These are phyloP conservation scores for Laticauda colubrina DNA, from an alignment of 2,113 vertebrate genomes.

Conservation along the genomic window DNA sequence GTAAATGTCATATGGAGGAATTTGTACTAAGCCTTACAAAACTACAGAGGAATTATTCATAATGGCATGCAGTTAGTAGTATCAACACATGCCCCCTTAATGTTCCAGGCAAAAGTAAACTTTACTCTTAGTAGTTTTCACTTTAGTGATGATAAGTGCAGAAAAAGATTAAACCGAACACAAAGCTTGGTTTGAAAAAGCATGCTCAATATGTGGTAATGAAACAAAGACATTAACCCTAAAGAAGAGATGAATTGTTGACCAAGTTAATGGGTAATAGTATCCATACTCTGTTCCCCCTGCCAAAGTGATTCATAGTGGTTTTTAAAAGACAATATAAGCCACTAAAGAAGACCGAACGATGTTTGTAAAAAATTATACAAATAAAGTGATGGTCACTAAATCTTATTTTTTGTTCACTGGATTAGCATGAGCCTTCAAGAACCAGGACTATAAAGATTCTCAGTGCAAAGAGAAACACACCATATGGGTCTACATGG, in stretches of 20 bases:
- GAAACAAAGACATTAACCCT: conserved; percentile 26
- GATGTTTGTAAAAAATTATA: background rate
- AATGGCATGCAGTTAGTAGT: background rate
- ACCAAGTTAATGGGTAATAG: background rate
- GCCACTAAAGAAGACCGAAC: background rate
- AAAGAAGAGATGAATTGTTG: background rate
- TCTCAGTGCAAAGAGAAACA: background rate
- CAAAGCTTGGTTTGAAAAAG: background rate
- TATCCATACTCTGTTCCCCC: background rate
- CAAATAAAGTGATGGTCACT: background rate
- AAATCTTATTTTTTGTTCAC: background rate
- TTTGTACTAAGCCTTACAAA: background rate
- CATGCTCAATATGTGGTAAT: background rate
- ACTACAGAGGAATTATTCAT: background rate
- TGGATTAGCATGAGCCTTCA: background rate
- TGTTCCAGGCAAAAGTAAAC: background rate
- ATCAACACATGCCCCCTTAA: background rate
- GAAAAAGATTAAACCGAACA: conserved; percentile 8
- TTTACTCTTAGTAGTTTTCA: background rate
- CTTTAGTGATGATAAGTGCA: background rate
- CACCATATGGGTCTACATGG: background rate
- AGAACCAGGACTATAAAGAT: background rate
- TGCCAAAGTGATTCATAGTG: background rate
- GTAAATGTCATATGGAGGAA: conserved; percentile 53
- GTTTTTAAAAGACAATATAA: background rate